phyloP scores from a whole-genome alignment of 92 coral and sea anemone genomes.

The Plumapathes pennacea region DNA sequence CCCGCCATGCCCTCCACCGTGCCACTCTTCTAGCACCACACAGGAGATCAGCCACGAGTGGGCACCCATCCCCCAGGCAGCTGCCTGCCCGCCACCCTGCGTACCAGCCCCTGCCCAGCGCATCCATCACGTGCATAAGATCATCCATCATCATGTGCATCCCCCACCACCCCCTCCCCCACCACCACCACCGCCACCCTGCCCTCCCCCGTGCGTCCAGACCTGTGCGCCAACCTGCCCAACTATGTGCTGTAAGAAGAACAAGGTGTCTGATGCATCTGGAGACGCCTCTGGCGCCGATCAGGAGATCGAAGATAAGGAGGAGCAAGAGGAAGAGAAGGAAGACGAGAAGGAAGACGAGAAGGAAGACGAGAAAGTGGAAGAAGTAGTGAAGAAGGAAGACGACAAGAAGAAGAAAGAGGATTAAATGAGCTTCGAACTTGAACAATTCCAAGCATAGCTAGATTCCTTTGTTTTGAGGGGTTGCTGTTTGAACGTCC shows the following conservation, averaged over 20 bases:
- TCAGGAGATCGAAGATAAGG: constrained; percentile 6
- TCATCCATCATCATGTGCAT: constrained; percentile 82
- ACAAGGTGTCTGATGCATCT: constrained; percentile 56
- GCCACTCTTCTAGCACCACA: constrained; percentile 47
- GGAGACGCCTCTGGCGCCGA: constrained; percentile 5
- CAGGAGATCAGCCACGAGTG: constrained; percentile 54
- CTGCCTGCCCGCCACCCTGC: constrained; percentile 61
- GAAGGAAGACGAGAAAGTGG: constrained; percentile 2
- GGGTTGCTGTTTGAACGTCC: no score
- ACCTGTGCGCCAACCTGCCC: constrained; percentile 84
- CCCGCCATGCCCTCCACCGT: constrained; percentile 83
- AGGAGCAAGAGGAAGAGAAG: constrained; percentile 12
- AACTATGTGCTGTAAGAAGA: constrained; percentile 81
- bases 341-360: constrained; percentile 12
- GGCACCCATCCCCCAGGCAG: constrained; percentile 82
- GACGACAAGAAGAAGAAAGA: constrained; percentile 13
- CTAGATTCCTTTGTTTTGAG: no score
- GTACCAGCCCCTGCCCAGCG: constrained; percentile 78
- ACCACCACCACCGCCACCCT: constrained; percentile 49
- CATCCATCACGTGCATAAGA: constrained; percentile 78
- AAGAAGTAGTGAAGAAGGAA: constrained; percentile 3
- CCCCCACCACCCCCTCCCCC: constrained; percentile 88
- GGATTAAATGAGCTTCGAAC: constrained; percentile 8
- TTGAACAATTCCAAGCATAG: neutral
- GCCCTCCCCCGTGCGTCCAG: constrained; percentile 55